phyloP scores from a whole-genome alignment of 92 coral and sea anemone genomes.

The Phenganax subtilis region DNA sequence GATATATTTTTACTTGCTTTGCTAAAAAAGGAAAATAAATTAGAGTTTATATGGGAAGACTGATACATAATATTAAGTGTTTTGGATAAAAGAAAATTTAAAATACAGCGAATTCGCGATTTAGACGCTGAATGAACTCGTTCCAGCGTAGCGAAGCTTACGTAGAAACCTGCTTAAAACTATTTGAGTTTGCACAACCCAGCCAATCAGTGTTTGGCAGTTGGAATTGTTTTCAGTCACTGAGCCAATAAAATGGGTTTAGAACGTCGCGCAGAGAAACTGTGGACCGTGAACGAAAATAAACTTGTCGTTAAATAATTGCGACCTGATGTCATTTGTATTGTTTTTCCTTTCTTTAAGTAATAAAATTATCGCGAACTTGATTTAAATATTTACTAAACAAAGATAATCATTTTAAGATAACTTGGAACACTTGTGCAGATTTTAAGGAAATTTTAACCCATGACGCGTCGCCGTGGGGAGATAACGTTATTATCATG shows the following conservation, averaged over 20 bases:
- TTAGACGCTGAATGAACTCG: slow-evolving; percentile 9
- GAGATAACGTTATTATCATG: not conserved
- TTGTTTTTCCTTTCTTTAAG: not conserved
- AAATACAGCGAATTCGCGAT: not conserved
- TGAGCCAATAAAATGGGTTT: slow-evolving; percentile 13
- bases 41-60: not conserved
- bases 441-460: not conserved
- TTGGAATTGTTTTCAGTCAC: not conserved
- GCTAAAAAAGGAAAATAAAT: not conserved
- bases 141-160: slow-evolving; percentile 36
- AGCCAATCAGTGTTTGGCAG: slow-evolving; percentile 5
- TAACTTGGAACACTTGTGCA: not conserved
- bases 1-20: not conserved
- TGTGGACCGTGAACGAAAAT: slow-evolving; percentile 27
- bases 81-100: too few relatives aligned
- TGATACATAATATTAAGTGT: not conserved
- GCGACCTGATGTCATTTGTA: slow-evolving; percentile 20
- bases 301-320: slow-evolving; percentile 18
- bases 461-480: slow-evolving; percentile 7
- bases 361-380: not conserved
- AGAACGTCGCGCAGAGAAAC: not conserved
- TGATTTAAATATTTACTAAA: slow-evolving; percentile 6
- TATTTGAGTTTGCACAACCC: not conserved
- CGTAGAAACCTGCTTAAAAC: slow-evolving; percentile 4
- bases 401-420: not conserved